Conservation (phyloP, 2,888 invertebrate species). For the Anoplius nigerrimus region DNA sequence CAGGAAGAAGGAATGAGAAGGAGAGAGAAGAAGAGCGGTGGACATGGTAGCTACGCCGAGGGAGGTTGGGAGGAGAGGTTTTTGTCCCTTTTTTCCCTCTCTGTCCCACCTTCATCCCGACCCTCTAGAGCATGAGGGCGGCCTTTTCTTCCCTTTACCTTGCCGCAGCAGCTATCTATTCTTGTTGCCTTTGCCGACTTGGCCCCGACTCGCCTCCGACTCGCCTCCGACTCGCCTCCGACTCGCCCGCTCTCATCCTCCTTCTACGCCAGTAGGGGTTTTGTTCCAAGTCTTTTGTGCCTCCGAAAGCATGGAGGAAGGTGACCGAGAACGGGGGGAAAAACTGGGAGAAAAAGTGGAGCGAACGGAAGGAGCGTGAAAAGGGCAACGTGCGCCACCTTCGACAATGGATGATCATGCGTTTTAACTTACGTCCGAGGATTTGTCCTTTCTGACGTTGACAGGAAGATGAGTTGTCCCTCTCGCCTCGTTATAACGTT, state of each 20-base stretch:
- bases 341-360: constrained; percentile 25
- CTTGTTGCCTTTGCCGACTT: constrained; percentile 25
- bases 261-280: constrained; percentile 41
- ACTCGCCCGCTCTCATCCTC: not conserved
- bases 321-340: constrained; percentile 2
- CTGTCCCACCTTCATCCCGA: not conserved
- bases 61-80: no score
- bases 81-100: constrained; percentile 17
- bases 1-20: constrained; percentile 35
- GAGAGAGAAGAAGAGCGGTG: no score
- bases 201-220: constrained; percentile 17
- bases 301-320: constrained; percentile 38
- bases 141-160: constrained; percentile 5
- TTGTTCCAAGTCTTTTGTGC: constrained; percentile 57
- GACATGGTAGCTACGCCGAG: no score
- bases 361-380: constrained; percentile 38
- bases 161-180: constrained; percentile 10
- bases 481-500: not conserved
- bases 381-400: constrained; percentile 36
- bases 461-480: not conserved
- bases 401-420: constrained; percentile 30
- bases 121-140: not conserved
- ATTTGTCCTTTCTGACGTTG: constrained; percentile 42
- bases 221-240: no score
- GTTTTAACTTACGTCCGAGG: constrained; percentile 30